Base-by-base conservation (phyloP, 2,888 invertebrate genomes). In the Netelia melanura region DNA sequence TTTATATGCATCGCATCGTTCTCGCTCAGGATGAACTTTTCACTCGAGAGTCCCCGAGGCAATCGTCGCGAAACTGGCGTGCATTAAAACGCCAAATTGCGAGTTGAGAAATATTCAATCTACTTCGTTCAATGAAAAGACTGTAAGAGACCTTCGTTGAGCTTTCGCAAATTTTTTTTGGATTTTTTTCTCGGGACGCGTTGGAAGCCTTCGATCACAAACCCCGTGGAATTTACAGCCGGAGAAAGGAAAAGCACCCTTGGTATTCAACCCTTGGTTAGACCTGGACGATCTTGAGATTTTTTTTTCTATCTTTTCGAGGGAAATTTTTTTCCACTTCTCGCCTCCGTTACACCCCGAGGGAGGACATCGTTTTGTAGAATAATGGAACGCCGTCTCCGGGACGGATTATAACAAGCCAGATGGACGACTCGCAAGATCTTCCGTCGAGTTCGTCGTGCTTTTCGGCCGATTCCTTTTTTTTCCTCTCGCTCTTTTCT, bases 351-450 rank as follows among this genome's bases (percentile, higher is more conserved):
- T 17, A 11, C 25, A 10, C 65, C 65, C 1, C 17, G 58, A 44
- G 67, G 62, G 62, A 54, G 44, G 30, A 76, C 44, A 76, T 81
- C 54, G 14, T 25, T 56, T 67, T 70, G 23, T 81, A 71, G 56
- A 76, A 70, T 71, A 65, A 76, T 81, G 76, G 62, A n/a, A 30
- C 44, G 52, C 74, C 61, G 43, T 75, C 70, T 54, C 54, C 17
- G n/a, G 54, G 54, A 56, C 56, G 70, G 54, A 71, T 71, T 76
- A 76, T 44, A 76, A 71, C 25, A 76, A 81, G 48, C 71, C 76
- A 58, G 64, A 76, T 76, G 38, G 70, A 71, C 76, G 56, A 58
- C 30, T 44, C 64, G 10, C 58, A 21, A 70, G 23, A 54, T 14
- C 21, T 76, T 14, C 17, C 21, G 65, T 30, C 54, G 62, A 64